Base-by-base conservation (phyloP, 2,113 vertebrate genomes). In the Crocuta crocuta region DNA sequence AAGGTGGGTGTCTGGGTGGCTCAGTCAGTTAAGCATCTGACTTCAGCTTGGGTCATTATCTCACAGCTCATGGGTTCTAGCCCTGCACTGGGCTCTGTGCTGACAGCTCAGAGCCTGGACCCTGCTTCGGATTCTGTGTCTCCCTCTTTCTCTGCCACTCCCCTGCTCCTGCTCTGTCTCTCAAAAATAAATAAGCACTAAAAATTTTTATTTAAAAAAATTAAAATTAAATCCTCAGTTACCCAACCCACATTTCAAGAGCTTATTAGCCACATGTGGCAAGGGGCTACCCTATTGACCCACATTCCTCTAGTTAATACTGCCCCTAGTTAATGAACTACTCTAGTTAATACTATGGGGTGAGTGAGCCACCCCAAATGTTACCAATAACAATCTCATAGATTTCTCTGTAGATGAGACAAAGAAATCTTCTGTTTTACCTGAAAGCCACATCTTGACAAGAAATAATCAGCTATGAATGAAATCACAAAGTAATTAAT, bases 401-500 rank as follows among this genome's bases (percentile, higher is more conserved):
- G 55, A 4, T 45, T 76, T 66, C 84, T 94, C 88, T 89, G 63
- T 53, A 88, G 26, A 43, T 65, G 61, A 82, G n/a, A 81, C 43
- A 73, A 73, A 91, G 73, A 87, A 91, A 85, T 28, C 4, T 79
- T 61, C 43, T 17, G 39, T 70, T 89, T 89, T 63, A 28, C 24
- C 48, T 81, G 28, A 97, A 73, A 92, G n/a, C 4, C 45, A 28
- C 15, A 15, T 85, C 8, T 61, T 79, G 31, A 84, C 48, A 74
- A 74, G n/a, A 88, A 82, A 87, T 71, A 2, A 88, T 16, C 23
- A 35, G 58, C 50, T 53, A 81, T 39, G n/a, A 70, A 73, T 76
- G 58, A 94, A 94, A 81, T 91, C 81, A 70, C n/a, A 78, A 48
- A 82, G 33, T 50, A 95, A 33, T 85, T 74, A 8, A 10, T 83